Conservation (phyloP, 2,113 vertebrate genomes). For the Planiliza haematocheilus region DNA sequence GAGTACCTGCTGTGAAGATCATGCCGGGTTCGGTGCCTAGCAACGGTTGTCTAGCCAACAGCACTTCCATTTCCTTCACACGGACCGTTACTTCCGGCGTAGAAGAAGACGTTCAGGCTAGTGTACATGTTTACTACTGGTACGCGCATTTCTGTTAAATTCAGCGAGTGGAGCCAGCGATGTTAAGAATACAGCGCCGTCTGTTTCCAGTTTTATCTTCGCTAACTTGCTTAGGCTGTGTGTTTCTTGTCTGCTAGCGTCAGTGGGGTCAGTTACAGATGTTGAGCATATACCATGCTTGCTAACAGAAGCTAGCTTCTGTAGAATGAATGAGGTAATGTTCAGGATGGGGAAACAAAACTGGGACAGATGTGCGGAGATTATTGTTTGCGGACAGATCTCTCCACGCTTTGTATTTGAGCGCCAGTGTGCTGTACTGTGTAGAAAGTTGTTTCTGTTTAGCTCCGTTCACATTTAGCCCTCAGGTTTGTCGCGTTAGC, state of each 20-base stretch:
- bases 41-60: background rate
- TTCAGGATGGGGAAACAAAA: background rate
- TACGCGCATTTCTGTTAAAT: background rate
- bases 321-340: background rate
- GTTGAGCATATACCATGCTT: background rate
- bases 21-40: background rate
- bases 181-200: background rate
- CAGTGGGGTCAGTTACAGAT: background rate
- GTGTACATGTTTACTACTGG: background rate
- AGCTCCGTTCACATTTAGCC: too few relatives aligned
- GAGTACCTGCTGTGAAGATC: background rate
- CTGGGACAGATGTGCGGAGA: background rate
- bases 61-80: background rate
- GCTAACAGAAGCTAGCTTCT: conserved; percentile 49
- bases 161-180: background rate
- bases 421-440: too few relatives aligned
- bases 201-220: background rate
- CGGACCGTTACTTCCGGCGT: conserved; percentile 42
- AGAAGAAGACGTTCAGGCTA: conserved; percentile 35
- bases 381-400: background rate
- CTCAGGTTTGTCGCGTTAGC: background rate
- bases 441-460: too few relatives aligned
- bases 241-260: background rate
- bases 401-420: too few relatives aligned
- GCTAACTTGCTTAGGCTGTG: accelerated